Evolutionary conservation across 2,888 invertebrate species (phyloP).

Genomic region (Ectemnius continuus): DNA sequence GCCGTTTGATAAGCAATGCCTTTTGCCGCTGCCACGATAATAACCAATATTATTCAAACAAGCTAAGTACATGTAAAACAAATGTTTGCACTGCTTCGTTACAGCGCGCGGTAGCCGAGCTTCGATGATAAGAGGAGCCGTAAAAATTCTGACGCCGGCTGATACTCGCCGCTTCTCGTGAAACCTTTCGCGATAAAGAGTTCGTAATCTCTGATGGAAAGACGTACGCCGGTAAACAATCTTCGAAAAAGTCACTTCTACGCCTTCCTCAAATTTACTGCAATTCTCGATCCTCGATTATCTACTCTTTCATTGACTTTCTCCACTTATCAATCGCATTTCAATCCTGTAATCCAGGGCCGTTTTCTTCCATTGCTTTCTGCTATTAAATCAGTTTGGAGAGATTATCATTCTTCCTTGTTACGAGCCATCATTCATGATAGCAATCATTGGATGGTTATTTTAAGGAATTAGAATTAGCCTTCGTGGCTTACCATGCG

Average conservation of each 20-base stretch:
- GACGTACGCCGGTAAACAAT: no score
- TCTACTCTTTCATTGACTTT: no score
- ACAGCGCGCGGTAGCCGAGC: slow-evolving; percentile 18
- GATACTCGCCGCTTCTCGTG: slow-evolving; percentile 15
- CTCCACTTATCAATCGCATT: no score
- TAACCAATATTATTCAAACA: slow-evolving; percentile 53
- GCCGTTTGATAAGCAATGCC: slow-evolving; percentile 39
- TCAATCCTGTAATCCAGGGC: no score
- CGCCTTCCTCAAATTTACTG: no score
- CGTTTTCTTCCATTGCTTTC: no score
- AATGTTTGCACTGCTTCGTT: slow-evolving; percentile 38
- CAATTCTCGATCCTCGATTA: no score
- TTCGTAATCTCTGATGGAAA: neutral
- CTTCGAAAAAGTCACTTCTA: no score
- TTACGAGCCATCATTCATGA: neutral
- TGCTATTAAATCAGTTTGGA: no score
- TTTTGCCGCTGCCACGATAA: slow-evolving; percentile 30
- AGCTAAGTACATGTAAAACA: slow-evolving; percentile 48
- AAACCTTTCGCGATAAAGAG: neutral
- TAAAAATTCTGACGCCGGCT: slow-evolving; percentile 23
- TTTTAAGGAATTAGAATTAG: neutral
- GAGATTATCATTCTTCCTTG: no score
- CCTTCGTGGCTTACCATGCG: slow-evolving; percentile 63
- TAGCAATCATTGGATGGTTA: neutral
- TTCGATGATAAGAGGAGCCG: slow-evolving; percentile 40